Percentiles rank a stretch among this genome's conserved stretches.
phyloP scores from a whole-genome alignment of 2,113 vertebrate species.

The Eurystomus gularis region DNA sequence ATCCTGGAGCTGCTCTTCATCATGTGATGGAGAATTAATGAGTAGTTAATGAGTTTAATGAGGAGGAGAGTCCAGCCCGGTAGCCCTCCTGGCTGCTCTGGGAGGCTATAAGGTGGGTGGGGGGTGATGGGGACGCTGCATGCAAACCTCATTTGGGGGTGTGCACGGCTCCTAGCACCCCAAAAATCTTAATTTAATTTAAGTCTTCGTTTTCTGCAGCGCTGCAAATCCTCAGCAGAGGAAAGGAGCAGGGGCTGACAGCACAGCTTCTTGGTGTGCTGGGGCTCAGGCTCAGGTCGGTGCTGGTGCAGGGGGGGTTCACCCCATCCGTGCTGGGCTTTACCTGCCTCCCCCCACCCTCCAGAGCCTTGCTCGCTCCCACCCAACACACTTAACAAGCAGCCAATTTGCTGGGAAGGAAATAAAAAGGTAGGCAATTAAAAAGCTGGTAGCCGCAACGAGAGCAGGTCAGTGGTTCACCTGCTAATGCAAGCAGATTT shows the following conservation, averaged over 20 bases:
- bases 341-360: no score
- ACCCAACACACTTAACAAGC: not conserved
- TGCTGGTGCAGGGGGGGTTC: not conserved
- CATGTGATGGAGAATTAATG: not conserved
- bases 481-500: constrained; percentile 2
- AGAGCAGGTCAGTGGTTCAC: not conserved
- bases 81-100: not conserved
- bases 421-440: not conserved
- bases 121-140: not conserved
- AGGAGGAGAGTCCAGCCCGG: not conserved
- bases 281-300: not conserved
- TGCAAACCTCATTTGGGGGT: accelerated
- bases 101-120: not conserved
- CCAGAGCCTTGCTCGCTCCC: accelerated
- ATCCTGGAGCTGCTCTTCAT: not conserved
- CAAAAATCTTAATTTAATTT: not conserved
- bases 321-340: not conserved
- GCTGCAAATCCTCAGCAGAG: no score
- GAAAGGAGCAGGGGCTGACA: not conserved
- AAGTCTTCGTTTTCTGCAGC: not conserved
- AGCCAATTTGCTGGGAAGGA: not conserved
- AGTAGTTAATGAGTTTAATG: not conserved
- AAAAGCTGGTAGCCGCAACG: not conserved
- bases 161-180: not conserved
- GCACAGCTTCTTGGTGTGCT: not conserved